These are phyloP conservation scores for Cephus pulcher DNA, from an alignment of 2,888 invertebrate species.

Conservation along the genomic window DNA sequence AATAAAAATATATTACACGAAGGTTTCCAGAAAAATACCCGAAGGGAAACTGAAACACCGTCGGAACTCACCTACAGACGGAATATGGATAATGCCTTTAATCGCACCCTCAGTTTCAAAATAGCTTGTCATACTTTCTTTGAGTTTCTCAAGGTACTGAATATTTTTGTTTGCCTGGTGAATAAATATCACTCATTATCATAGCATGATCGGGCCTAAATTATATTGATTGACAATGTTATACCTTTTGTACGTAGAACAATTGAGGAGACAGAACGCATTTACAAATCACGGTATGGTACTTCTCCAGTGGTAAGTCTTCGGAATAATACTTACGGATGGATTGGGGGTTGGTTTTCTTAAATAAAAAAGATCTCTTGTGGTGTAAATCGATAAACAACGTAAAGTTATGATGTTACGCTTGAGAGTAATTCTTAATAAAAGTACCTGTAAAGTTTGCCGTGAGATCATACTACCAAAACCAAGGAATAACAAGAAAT, in stretches of 20 bases:
- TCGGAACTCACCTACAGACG: constrained; percentile 68
- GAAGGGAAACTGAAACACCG: not conserved
- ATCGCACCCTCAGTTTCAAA: constrained; percentile 39
- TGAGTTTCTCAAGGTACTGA: constrained; percentile 64
- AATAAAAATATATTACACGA: constrained; percentile 40
- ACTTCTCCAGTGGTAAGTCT: constrained; percentile 60
- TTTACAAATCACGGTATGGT: constrained; percentile 70
- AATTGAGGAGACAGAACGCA: constrained; percentile 74
- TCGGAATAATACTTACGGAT: constrained; percentile 52
- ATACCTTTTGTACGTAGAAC: constrained; percentile 77
- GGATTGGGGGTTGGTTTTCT: constrained; percentile 42
- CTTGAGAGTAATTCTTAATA: not conserved
- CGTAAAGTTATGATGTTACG: not conserved
- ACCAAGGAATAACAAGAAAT: constrained; percentile 66
- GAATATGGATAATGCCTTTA: constrained; percentile 65
- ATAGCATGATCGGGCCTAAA: not conserved
- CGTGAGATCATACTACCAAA: constrained; percentile 52
- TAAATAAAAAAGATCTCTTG: not conserved
- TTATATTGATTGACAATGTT: not conserved
- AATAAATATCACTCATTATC: constrained; percentile 6
- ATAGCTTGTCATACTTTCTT: constrained; percentile 67
- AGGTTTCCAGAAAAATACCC: not conserved
- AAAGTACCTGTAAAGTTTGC: constrained; percentile 37
- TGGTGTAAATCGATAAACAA: not conserved
- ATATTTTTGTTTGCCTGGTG: constrained; percentile 56